phyloP scores from a whole-genome alignment of 2,797 vertebrate species.

The Syndactyla subalaris region DNA sequence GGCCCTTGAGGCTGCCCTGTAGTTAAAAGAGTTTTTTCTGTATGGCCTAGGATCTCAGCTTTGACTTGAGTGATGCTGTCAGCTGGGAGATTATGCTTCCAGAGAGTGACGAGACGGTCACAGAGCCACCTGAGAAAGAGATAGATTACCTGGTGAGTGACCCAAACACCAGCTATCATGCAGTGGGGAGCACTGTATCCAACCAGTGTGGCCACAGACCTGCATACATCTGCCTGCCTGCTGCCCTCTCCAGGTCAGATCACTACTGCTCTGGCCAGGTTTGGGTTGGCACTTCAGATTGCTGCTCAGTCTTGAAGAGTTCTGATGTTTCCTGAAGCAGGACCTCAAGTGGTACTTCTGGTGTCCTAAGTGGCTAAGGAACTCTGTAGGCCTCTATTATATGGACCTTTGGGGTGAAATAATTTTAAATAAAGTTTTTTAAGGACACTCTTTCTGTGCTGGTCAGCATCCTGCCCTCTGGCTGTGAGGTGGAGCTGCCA shows the following conservation, averaged over 20 bases:
- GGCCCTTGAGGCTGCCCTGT: not conserved
- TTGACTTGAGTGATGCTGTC: conserved; percentile 82
- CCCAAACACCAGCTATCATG: accelerated
- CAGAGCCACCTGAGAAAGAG: not conserved
- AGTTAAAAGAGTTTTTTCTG: not conserved
- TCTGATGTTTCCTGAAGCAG: not conserved
- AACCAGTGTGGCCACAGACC: not conserved
- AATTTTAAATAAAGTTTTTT: not conserved
- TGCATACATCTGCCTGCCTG: accelerated
- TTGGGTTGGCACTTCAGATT: not conserved
- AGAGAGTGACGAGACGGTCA: conserved; percentile 38
- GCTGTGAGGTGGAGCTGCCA: not conserved
- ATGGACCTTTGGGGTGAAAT: not conserved
- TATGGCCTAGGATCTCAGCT: conserved; percentile 83
- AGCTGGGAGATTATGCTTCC: conserved; percentile 86
- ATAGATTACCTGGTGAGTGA: conserved; percentile 57
- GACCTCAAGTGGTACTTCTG: not conserved
- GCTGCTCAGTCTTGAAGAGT: not conserved
- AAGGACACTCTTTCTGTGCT: not conserved
- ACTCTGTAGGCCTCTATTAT: not conserved
- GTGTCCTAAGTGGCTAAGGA: not conserved
- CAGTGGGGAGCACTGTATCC: not conserved
- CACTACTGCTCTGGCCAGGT: not conserved
- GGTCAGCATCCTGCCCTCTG: not conserved
- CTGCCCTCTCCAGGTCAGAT: not conserved